Base-by-base conservation (phyloP, 2,113 vertebrate genomes). In the Vulpes ferrilata region DNA sequence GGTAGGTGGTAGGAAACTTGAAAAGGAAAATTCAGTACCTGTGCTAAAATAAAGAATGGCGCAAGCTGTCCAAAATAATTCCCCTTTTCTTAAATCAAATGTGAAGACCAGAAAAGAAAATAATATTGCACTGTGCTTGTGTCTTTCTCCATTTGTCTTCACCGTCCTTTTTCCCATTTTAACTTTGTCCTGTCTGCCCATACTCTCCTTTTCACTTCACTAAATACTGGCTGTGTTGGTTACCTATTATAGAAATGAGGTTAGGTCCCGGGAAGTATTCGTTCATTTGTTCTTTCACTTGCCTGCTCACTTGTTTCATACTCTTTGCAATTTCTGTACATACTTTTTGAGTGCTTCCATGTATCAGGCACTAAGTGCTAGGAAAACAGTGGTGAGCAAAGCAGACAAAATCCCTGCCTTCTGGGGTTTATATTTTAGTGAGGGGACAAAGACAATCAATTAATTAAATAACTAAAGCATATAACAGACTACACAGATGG, bases 51-150 rank as follows among this genome's bases (percentile, higher is more conserved):
- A 57, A 85, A 91, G 74, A 90, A 78, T 25, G 60, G 17, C 43
- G 71, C 64, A 69, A 86, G 35, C 51, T 96, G 78, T 84, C 73
- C 51, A 55, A 91, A 90, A 82, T 53, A 69, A 89, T 93, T 59
- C 65, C 10, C 25, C 32, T n/a, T 87, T 82, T 20, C 27, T 60
- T 74, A 87, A 83, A 79, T 97, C 87, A 96, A 65, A 62, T n/a
- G 22, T 43, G 87, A 55, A 93, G 35, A 87, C 15, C 60, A 92
- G 82, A 80, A 60, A 86, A 76, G 57, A 92, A 48, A 59, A 95
- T 55, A 78, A 64, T 62, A 23, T 38, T 92, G 17, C 17, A 3
- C 43, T 43, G 93, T 60, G n/a, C 78, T 92, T 87, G 67, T 64
- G n/a, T 55, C 71, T 55, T 89, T 81, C 11, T 86, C 67, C 64